phyloP scores from a whole-genome alignment of 2,888 invertebrate genomes.

The Papilio demoleus region DNA sequence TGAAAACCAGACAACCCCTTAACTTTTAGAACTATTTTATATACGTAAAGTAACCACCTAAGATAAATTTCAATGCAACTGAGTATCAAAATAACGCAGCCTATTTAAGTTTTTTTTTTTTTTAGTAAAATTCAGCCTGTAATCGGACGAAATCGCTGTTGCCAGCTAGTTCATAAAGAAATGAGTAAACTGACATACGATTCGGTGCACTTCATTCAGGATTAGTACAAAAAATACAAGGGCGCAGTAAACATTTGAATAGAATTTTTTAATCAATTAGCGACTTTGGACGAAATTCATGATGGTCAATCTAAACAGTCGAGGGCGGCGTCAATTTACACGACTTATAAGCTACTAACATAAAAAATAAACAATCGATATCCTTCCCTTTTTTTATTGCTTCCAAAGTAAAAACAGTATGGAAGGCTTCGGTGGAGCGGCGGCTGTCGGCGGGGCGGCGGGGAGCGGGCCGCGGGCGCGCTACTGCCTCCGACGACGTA shows the following conservation, averaged over 20 bases:
- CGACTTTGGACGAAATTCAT: slow-evolving; percentile 63
- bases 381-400: slow-evolving; percentile 80
- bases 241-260: slow-evolving; percentile 44
- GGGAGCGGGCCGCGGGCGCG: slow-evolving; percentile 72
- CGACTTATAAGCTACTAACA: slow-evolving; percentile 81
- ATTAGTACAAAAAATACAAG: slow-evolving; percentile 36
- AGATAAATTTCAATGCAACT: no score
- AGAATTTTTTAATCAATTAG: slow-evolving; percentile 62
- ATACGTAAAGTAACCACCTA: no score
- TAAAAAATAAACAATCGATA: slow-evolving; percentile 81
- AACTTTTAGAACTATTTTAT: no score
- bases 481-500: slow-evolving; percentile 77
- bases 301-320: slow-evolving; percentile 59
- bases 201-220: slow-evolving; percentile 18
- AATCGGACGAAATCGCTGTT: not conserved
- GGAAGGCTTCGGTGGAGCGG: slow-evolving; percentile 66
- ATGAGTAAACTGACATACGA: slow-evolving; percentile 1
- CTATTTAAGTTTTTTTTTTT: no score
- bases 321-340: slow-evolving; percentile 78
- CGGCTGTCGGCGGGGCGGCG: slow-evolving; percentile 50
- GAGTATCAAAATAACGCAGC: no score
- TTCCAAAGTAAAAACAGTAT: slow-evolving; percentile 73
- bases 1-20: no score
- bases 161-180: not conserved
- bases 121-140: no score